These are phyloP conservation scores for Tokudaia tokunoshimensis DNA, from an alignment of 2,797 vertebrate genomes.

Conservation along the genomic window DNA sequence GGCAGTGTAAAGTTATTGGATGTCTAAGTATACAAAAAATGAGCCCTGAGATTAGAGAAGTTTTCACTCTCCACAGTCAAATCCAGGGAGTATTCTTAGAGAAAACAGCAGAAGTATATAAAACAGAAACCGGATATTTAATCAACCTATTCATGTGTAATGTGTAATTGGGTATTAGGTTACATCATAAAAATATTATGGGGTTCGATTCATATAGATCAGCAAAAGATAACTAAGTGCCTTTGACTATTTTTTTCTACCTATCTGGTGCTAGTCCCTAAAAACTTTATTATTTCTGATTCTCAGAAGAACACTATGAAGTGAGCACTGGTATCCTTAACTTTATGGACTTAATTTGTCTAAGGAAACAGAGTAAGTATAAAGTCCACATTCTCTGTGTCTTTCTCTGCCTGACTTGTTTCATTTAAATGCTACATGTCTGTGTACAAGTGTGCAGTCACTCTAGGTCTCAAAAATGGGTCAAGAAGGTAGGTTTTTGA, in stretches of 20 bases:
- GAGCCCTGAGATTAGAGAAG: not conserved
- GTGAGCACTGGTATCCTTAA: not conserved
- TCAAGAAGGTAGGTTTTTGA: not conserved
- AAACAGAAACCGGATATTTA: not conserved
- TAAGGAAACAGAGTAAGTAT: not conserved
- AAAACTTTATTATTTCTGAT: slow-evolving; percentile 25
- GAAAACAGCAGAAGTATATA: not conserved
- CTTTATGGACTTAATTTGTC: not conserved
- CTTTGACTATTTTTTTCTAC: not conserved
- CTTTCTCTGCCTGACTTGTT: not conserved
- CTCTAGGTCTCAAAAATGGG: not conserved
- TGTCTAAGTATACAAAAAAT: not conserved
- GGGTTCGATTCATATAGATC: not conserved
- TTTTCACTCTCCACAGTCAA: slow-evolving; percentile 13
- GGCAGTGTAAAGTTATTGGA: not conserved
- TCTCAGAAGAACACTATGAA: slow-evolving; percentile 22
- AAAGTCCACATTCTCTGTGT: not conserved
- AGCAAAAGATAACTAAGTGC: not conserved
- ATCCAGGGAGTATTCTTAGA: slow-evolving; percentile 16
- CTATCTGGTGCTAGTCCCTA: not conserved
- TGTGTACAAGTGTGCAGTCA: not conserved
- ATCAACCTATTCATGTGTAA: not conserved
- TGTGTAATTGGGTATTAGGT: not conserved
- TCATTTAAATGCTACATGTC: not conserved
- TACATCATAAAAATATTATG: not conserved